Conservation (phyloP, 1,140 invertebrate species). For the Zaprionus ghesquierei region DNA sequence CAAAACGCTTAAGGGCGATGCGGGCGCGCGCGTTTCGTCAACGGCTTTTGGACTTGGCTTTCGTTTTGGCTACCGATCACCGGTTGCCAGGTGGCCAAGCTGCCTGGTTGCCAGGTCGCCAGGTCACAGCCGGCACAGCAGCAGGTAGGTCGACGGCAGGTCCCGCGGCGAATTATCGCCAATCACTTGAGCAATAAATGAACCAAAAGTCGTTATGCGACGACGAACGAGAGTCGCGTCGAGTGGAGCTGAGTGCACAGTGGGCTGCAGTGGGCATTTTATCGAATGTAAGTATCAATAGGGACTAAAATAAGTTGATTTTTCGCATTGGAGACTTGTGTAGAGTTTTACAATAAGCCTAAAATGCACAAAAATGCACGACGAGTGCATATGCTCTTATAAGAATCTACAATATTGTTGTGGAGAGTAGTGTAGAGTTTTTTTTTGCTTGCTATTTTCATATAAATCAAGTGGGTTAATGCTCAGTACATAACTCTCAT, state of each 20-base stretch:
- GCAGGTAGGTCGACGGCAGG: constrained; percentile 22
- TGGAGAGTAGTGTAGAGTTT: neutral
- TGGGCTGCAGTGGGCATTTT: neutral
- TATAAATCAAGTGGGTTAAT: too few species aligned
- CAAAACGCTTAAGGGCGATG: constrained; percentile 35
- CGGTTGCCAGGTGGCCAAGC: constrained; percentile 11
- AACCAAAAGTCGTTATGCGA: constrained; percentile 58
- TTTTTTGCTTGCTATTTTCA: neutral
- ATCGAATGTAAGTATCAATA: neutral
- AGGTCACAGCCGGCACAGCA: neutral
- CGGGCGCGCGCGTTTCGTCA: constrained; percentile 23
- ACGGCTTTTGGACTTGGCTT: constrained; percentile 5
- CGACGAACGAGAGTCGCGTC: constrained; percentile 20
- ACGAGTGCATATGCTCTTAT: neutral
- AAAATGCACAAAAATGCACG: neutral
- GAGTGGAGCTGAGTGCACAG: constrained; percentile 12
- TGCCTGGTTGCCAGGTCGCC: neutral
- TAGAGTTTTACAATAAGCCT: neutral
- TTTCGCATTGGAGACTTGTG: neutral
- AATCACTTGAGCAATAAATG: constrained; percentile 63
- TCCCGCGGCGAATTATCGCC: constrained; percentile 60
- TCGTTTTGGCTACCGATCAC: neutral
- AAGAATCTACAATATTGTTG: neutral
- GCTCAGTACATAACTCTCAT: too few species aligned
- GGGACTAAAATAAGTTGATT: neutral